Conservation (phyloP, 2,797 vertebrate genomes). For the Myotis vivesi region DNA sequence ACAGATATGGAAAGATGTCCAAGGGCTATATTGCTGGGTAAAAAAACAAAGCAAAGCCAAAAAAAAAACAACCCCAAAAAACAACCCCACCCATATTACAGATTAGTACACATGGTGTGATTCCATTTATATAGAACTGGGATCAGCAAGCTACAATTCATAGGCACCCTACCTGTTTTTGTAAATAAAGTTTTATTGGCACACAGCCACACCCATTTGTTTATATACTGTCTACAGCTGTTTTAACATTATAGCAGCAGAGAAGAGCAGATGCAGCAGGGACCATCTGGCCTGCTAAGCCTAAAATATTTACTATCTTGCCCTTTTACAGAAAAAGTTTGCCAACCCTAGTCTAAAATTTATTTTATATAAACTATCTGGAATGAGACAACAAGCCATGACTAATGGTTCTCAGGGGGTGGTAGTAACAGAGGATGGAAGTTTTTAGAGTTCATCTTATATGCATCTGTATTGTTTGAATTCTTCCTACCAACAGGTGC, state of each 20-base stretch:
- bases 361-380: not conserved
- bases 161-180: not conserved
- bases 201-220: not conserved
- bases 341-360: not conserved
- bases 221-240: not conserved
- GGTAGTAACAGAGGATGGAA: not conserved
- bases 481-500: not conserved
- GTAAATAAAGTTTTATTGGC: constrained; percentile 45
- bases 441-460: not conserved
- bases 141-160: not conserved
- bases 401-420: not conserved
- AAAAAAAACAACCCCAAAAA: not conserved
- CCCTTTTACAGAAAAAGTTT: not conserved
- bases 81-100: not conserved
- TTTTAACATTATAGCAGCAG: not conserved
- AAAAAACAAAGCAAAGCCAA: not conserved
- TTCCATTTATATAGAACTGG: not conserved
- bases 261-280: not conserved
- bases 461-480: not conserved
- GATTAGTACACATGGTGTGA: not conserved
- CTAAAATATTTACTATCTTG: not conserved
- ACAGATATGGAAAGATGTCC: constrained; percentile 5
- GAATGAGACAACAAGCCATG: not conserved
- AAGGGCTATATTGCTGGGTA: not conserved
- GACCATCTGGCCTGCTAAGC: not conserved